Base-by-base conservation (phyloP, 2,113 vertebrate genomes). In the Silurus meridionalis region DNA sequence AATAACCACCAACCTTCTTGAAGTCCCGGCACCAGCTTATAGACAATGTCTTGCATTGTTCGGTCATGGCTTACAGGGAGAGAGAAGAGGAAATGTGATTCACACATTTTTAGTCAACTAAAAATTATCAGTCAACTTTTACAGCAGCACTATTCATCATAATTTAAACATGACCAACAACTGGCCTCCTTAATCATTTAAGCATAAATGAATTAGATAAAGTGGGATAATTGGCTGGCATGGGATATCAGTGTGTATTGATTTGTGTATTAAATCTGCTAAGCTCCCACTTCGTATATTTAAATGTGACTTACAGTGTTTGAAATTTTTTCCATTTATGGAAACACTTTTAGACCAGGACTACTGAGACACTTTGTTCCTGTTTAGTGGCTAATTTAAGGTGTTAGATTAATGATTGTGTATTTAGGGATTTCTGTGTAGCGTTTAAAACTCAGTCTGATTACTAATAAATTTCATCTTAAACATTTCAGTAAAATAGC, bases 41-140 rank as follows among this genome's bases (percentile, higher is more conserved):
- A 99, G 92, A 99, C 98, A 90, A 99, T 99, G 94, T 99, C 98
- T 92, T 99, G 98, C 98, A 99, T 99, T 95, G 98, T 99, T 95
- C 98, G 96, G 93, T 99, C 98, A 97, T 99, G 98, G 91, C 98
- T 99, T 89, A 53, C 25, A 89, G 80, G 80, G 21, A 80, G 80
- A 90, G 86, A 89, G n/a, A 87, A 15, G 57, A 60, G 8, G 25
- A 85, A n/a, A 75, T 50, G 14, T 23, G 19, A 88, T 6, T n/a
- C 50, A 53, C 9, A 57, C 14, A n/a, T n/a, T n/a, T n/a, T n/a
- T n/a, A n/a, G 25, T 48, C 0, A 53, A 53, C 21, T 28, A 21
- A 61, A 37, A 1, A 74, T 14, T 80, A 64, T 15, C 14, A 69
- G 37, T 69, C 17, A 66, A 67, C 28, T 71, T 19, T 48, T 48